Conservation (phyloP, 2,797 vertebrate genomes). For the Chromobotia macracanthus region DNA sequence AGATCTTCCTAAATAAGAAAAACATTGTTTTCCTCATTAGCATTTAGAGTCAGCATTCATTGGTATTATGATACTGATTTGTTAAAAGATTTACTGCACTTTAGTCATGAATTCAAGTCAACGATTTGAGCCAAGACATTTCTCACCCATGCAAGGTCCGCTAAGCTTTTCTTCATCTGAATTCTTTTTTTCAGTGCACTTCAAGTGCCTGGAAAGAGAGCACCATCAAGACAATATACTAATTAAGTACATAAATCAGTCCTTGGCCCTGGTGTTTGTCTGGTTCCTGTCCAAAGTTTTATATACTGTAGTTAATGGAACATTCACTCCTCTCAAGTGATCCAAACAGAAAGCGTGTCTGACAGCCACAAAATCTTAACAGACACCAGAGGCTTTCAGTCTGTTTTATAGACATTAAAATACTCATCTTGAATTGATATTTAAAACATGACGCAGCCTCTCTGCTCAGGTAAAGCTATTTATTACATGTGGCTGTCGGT, state of each 20-base stretch:
- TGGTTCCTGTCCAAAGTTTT: constrained; percentile 40
- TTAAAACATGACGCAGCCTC: constrained; percentile 41
- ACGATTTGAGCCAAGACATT: constrained; percentile 10
- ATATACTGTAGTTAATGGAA: constrained; percentile 47
- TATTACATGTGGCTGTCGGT: constrained; percentile 40
- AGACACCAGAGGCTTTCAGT: constrained; percentile 15
- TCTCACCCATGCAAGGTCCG: constrained; percentile 18
- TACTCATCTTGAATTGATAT: constrained; percentile 27
- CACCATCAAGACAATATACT: constrained; percentile 15
- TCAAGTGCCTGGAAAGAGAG: constrained; percentile 3
- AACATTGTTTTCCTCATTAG: background rate
- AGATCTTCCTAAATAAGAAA: background rate
- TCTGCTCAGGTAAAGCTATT: constrained; percentile 31
- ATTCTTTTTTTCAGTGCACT: background rate
- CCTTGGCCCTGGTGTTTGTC: background rate
- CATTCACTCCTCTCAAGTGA: constrained; percentile 13
- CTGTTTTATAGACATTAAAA: constrained; percentile 49
- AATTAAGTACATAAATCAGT: constrained; percentile 33
- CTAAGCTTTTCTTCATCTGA: background rate
- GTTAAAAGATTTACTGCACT: background rate
- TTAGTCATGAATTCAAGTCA: too few species aligned
- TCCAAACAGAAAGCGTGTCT: constrained; percentile 19
- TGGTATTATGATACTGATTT: background rate
- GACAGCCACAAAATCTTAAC: constrained; percentile 29
- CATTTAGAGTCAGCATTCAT: background rate